These are phyloP conservation scores for Micoletzkya japonica DNA, from an alignment of 2,888 invertebrate genomes.

Conservation along the genomic window DNA sequence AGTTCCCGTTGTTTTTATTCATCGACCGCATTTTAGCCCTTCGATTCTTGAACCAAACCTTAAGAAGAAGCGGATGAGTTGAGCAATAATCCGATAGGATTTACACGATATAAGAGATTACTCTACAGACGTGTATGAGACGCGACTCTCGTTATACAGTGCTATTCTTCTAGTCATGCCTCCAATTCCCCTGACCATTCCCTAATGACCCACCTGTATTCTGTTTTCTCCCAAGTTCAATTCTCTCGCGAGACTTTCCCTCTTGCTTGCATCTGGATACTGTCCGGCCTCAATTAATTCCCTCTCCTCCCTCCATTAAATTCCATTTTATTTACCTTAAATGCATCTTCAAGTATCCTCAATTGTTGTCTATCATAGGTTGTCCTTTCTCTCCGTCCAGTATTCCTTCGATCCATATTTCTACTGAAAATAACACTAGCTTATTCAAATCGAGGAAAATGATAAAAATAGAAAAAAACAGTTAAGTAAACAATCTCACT, in stretches of 20 bases:
- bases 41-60: conserved; percentile 26
- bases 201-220: conserved; percentile 16
- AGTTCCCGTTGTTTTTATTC: too few species aligned
- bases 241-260: conserved; percentile 16
- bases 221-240: conserved; percentile 5
- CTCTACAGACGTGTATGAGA: too few species aligned
- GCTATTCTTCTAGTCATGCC: too few species aligned
- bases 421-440: not conserved
- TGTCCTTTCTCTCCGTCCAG: conserved; percentile 21
- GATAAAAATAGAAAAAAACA: not conserved
- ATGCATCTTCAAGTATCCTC: conserved; percentile 5
- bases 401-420: not conserved
- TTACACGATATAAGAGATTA: not conserved
- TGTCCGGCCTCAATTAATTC: not conserved
- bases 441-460: not conserved
- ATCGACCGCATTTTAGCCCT: conserved; percentile 7
- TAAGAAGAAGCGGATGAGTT: not conserved
- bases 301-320: not conserved
- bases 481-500: not conserved
- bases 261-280: conserved; percentile 16
- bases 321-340: conserved; percentile 4
- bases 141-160: too few species aligned
- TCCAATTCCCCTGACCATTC: too few species aligned
- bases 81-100: not conserved
- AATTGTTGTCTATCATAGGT: conserved; percentile 25